These are phyloP conservation scores for Achlya flavicornis DNA, from an alignment of 2,888 invertebrate genomes.

Conservation along the genomic window DNA sequence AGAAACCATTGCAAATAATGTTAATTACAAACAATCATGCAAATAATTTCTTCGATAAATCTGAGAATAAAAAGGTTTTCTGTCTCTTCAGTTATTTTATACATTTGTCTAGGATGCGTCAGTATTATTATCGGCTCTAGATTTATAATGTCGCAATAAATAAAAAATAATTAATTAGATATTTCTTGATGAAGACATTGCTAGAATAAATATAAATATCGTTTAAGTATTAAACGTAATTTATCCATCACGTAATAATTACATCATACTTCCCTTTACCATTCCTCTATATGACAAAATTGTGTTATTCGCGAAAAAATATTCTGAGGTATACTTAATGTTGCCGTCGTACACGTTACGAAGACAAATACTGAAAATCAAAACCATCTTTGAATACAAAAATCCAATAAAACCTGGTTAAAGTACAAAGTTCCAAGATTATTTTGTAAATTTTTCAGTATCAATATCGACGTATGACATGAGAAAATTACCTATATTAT, in stretches of 20 bases:
- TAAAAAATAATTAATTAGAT: not conserved
- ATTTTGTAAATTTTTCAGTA: no score
- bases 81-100: not conserved
- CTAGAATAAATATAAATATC: slow-evolving; percentile 2
- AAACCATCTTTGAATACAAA: no score
- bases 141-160: not conserved
- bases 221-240: not conserved
- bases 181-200: slow-evolving; percentile 14
- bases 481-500: no score
- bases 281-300: no score
- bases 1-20: not conserved
- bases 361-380: no score
- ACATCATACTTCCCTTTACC: not conserved
- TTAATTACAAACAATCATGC: not conserved
- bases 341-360: no score
- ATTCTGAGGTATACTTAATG: no score
- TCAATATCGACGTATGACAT: no score
- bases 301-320: no score
- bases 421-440: no score
- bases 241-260: not conserved
- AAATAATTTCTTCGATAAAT: not conserved
- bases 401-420: no score
- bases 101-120: not conserved
- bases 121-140: not conserved
- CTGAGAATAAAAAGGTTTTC: not conserved